Percentiles rank a stretch among this genome's conserved stretches.
These are phyloP conservation scores for Phylloscopus collybita DNA, from an alignment of 2,797 vertebrate species.

Conservation along the genomic window DNA sequence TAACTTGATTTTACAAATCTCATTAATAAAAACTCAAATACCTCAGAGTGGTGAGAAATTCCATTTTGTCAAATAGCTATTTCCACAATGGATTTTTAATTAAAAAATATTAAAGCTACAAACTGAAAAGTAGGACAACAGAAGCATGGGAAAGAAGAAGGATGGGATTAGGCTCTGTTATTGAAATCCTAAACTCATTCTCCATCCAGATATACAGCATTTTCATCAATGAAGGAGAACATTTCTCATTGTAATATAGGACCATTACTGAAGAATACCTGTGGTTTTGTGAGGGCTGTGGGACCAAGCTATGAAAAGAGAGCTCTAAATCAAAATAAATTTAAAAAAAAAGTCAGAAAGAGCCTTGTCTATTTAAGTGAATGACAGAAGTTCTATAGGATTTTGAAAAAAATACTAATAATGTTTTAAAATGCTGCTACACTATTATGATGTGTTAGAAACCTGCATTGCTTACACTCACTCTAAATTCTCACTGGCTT, in stretches of 20 bases:
- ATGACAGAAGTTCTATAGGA: not conserved
- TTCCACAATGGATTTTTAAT: not conserved
- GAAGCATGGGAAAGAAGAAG: not conserved
- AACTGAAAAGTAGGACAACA: not conserved
- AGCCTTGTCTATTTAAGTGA: not conserved
- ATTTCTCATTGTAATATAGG: not conserved
- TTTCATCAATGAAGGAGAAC: not conserved
- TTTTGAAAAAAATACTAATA: not conserved
- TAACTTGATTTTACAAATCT: not conserved
- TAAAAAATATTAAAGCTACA: not conserved
- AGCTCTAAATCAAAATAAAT: not conserved
- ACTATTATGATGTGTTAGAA: not conserved
- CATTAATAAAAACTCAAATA: not conserved
- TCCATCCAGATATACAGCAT: not conserved
- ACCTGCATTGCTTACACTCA: not conserved
- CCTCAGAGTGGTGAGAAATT: not conserved
- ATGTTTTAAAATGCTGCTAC: not conserved
- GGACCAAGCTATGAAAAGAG: not conserved
- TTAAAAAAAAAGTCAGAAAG: not conserved
- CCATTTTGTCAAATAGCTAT: not conserved
- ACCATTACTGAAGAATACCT: not conserved
- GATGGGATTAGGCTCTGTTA: not conserved
- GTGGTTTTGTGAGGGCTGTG: not conserved
- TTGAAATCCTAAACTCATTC: not conserved
- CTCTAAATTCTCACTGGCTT: not conserved